Percentiles rank a stretch among this genome's conserved stretches.
These are phyloP conservation scores for Chaetophractus vellerosus DNA, from an alignment of 2,797 vertebrate genomes.

Conservation along the genomic window DNA sequence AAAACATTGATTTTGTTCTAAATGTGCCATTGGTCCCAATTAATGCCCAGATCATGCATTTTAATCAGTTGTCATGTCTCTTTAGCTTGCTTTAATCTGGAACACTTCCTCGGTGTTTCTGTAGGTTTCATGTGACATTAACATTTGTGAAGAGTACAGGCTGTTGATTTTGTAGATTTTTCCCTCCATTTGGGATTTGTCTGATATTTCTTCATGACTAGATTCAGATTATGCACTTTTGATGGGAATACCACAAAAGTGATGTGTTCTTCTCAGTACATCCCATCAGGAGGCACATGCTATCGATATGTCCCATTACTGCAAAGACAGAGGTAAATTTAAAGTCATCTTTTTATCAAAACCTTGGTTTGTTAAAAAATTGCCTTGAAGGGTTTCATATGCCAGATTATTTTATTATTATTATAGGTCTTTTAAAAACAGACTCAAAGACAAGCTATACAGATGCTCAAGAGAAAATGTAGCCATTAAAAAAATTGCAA, in stretches of 20 bases:
- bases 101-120: constrained; percentile 35
- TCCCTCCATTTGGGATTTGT: constrained; percentile 38
- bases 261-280: neutral
- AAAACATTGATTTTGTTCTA: constrained; percentile 64
- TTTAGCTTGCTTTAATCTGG: constrained; percentile 37
- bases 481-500: constrained; percentile 77
- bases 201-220: constrained; percentile 66
- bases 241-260: constrained; percentile 3
- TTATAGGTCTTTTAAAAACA: constrained; percentile 74
- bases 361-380: constrained; percentile 70
- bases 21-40: constrained; percentile 52
- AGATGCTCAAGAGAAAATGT: constrained; percentile 77
- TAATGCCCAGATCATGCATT: neutral
- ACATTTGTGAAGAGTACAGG: constrained; percentile 65
- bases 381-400: constrained; percentile 74
- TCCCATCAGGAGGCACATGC: neutral
- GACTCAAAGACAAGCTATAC: constrained; percentile 71
- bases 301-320: neutral
- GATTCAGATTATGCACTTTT: constrained; percentile 59
- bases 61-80: constrained; percentile 50
- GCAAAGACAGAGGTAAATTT: constrained; percentile 58
- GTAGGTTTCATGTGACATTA: constrained; percentile 54
- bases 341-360: constrained; percentile 64
- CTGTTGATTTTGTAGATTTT: constrained; percentile 67
- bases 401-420: constrained; percentile 14